Evolutionary conservation across 2,113 vertebrate genomes (phyloP).

Genomic region (Phyllostomus hastatus): DNA sequence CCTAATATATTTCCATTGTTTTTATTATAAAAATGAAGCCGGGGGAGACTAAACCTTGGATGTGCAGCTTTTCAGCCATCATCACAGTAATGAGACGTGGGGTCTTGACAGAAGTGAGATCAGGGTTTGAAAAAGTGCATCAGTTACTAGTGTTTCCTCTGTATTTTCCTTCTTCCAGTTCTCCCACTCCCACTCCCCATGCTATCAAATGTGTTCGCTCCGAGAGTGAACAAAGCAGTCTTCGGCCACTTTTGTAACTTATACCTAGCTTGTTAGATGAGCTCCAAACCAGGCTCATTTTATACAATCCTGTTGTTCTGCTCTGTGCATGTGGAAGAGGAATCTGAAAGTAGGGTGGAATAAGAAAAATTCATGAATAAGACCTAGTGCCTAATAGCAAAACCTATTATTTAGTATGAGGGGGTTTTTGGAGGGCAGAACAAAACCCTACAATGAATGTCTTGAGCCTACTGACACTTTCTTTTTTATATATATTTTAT

Average conservation of each 20-base stretch:
- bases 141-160: background rate
- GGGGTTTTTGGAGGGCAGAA: background rate
- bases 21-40: constrained; percentile 45
- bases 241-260: background rate
- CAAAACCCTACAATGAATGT: background rate
- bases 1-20: background rate
- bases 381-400: background rate
- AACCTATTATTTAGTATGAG: background rate
- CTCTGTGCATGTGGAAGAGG: background rate
- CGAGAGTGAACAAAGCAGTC: background rate
- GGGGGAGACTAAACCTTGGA: background rate
- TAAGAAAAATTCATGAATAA: background rate
- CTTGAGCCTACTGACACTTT: background rate
- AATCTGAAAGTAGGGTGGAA: background rate
- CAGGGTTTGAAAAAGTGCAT: background rate
- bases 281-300: background rate
- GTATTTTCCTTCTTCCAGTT: background rate
- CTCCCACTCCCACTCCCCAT: background rate
- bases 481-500: background rate
- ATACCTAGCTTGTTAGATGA: background rate
- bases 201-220: background rate
- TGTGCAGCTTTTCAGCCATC: background rate
- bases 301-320: background rate
- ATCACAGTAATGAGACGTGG: background rate
- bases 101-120: background rate